These are phyloP conservation scores for Pseudochirops corinnae DNA, from an alignment of 2,797 vertebrate species.

Conservation along the genomic window DNA sequence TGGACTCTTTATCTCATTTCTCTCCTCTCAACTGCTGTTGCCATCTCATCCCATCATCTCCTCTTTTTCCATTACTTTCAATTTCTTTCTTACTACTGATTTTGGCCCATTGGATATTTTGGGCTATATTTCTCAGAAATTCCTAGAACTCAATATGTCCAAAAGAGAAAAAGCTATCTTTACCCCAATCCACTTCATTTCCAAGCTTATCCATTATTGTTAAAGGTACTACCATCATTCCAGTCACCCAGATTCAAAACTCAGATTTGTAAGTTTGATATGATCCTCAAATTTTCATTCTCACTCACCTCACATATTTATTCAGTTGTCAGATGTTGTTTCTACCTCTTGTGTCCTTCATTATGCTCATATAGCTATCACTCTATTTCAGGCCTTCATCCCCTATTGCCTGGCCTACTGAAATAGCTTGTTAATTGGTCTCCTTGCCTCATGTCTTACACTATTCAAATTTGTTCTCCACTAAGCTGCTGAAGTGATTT, in stretches of 20 bases:
- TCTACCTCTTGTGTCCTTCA: background rate
- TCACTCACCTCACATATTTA: background rate
- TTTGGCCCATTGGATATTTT: background rate
- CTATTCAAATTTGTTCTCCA: background rate
- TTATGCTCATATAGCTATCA: background rate
- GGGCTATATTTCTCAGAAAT: background rate
- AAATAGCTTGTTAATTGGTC: background rate
- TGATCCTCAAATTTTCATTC: background rate
- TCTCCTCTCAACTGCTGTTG: background rate
- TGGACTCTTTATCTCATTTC: background rate
- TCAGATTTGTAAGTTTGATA: background rate
- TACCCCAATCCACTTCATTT: background rate
- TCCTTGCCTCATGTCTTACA: background rate
- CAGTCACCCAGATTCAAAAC: background rate
- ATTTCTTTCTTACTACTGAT: background rate
- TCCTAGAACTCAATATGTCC: background rate
- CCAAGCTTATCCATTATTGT: background rate
- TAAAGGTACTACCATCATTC: background rate
- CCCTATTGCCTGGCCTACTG: background rate
- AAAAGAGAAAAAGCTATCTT: background rate
- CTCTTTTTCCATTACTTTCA: background rate
- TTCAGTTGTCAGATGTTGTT: background rate
- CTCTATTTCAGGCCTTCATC: background rate
- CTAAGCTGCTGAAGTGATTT: background rate
- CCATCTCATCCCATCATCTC: background rate